phyloP scores from a whole-genome alignment of 2,113 vertebrate species.

The Monopterus albus region DNA sequence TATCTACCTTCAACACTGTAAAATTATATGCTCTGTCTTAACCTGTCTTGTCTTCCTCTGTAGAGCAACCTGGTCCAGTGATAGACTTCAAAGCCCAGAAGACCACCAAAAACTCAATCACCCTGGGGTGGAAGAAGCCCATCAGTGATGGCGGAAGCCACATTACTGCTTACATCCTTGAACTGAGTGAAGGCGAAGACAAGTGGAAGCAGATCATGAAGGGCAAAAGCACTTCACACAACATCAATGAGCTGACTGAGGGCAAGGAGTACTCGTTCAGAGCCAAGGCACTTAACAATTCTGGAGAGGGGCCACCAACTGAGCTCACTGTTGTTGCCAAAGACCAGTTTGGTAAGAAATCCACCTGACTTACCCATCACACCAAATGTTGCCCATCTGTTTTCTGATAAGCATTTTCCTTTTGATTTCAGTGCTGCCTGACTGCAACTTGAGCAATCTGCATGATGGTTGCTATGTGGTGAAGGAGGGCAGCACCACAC shows the following conservation, averaged over 20 bases:
- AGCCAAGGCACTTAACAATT: slow-evolving; percentile 93
- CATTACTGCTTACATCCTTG: slow-evolving; percentile 89
- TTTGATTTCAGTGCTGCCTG: slow-evolving; percentile 86
- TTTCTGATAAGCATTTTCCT: neutral
- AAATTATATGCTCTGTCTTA: neutral
- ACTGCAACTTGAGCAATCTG: slow-evolving; percentile 91
- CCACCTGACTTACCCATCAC: neutral
- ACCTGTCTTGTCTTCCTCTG: slow-evolving; percentile 3
- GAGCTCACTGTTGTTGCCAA: slow-evolving; percentile 90
- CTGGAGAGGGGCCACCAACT: slow-evolving; percentile 90
- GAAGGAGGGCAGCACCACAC: slow-evolving; percentile 93
- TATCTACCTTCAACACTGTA: neutral
- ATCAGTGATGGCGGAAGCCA: slow-evolving; percentile 92
- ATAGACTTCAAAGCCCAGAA: slow-evolving; percentile 88
- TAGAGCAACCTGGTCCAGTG: slow-evolving; percentile 97
- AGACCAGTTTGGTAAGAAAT: slow-evolving; percentile 92
- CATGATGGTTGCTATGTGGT: slow-evolving; percentile 89
- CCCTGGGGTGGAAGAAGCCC: slow-evolving; percentile 94
- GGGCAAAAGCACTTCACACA: slow-evolving; percentile 86
- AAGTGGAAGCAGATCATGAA: slow-evolving; percentile 93
- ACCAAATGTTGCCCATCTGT: neutral
- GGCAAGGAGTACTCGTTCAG: slow-evolving; percentile 92
- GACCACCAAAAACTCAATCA: slow-evolving; percentile 90
- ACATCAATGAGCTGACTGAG: slow-evolving; percentile 87
- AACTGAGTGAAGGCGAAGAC: slow-evolving; percentile 86